Percentiles rank a stretch among this genome's conserved stretches.
These are phyloP conservation scores for Uropsilus gracilis DNA, from an alignment of 2,113 vertebrate genomes.

Conservation along the genomic window DNA sequence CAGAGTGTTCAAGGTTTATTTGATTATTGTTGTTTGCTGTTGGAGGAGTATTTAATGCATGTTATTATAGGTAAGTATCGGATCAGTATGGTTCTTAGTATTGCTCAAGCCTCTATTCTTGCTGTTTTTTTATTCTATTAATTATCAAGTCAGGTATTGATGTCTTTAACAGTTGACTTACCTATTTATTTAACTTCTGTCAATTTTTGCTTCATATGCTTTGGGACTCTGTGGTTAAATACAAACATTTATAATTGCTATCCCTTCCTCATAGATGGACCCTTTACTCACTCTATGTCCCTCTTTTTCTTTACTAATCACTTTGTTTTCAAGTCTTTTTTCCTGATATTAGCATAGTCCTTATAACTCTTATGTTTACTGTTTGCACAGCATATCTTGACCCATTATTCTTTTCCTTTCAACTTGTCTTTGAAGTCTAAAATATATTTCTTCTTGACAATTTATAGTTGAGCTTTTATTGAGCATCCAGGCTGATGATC, in stretches of 20 bases:
- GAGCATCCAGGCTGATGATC: background rate
- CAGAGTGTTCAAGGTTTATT: background rate
- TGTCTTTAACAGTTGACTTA: background rate
- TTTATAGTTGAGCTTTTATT: background rate
- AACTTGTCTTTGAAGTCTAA: background rate
- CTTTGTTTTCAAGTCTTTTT: background rate
- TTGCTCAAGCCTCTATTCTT: background rate
- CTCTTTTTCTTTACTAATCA: background rate
- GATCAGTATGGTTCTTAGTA: background rate
- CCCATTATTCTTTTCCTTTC: background rate
- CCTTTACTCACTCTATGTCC: background rate
- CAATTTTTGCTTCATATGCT: background rate
- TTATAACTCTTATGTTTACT: background rate
- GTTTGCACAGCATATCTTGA: background rate
- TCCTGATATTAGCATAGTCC: background rate
- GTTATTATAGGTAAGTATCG: too few species aligned
- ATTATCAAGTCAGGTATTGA: background rate
- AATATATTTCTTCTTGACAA: background rate
- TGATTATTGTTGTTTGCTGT: background rate
- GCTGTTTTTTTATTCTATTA: background rate
- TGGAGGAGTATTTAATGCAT: background rate
- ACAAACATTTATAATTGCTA: background rate
- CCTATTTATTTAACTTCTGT: background rate
- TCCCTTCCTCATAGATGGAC: background rate
- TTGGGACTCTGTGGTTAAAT: background rate